These are phyloP conservation scores for Ptilonorhynchus violaceus DNA, from an alignment of 2,113 vertebrate genomes.

Conservation along the genomic window DNA sequence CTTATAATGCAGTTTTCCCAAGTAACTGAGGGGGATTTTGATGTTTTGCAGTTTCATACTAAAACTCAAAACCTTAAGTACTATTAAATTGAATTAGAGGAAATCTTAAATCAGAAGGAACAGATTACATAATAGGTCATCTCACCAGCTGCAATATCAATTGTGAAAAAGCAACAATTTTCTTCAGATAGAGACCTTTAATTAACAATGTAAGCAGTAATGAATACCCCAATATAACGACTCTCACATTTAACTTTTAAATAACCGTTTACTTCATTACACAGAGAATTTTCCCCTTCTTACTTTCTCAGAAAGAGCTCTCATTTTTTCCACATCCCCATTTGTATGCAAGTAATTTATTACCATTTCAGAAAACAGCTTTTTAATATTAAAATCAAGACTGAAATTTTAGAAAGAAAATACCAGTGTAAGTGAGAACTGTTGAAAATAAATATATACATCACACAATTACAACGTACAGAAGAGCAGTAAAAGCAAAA, in stretches of 20 bases:
- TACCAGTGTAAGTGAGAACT: neutral
- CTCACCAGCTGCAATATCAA: neutral
- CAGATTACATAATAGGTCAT: neutral
- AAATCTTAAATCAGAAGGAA: neutral
- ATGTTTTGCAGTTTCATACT: neutral
- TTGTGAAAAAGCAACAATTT: neutral
- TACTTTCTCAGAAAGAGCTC: neutral
- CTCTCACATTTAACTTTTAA: neutral
- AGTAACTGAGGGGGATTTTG: neutral
- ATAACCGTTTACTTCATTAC: neutral
- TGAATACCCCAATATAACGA: neutral
- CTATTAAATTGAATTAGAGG: neutral
- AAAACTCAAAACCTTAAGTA: neutral
- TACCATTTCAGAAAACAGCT: neutral
- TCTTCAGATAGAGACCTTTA: neutral
- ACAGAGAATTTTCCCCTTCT: neutral
- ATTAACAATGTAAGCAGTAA: neutral
- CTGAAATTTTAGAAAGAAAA: neutral
- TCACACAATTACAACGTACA: neutral
- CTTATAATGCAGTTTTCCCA: neutral
- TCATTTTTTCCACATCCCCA: neutral
- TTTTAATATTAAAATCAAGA: neutral
- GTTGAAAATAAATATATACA: neutral
- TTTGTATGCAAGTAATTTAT: neutral
- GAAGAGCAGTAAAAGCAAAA: neutral